A percentile compares a stretch with the other conserved stretches of the same genome.
phyloP scores from a whole-genome alignment of 2,113 vertebrate species.

The Turnix velox region DNA sequence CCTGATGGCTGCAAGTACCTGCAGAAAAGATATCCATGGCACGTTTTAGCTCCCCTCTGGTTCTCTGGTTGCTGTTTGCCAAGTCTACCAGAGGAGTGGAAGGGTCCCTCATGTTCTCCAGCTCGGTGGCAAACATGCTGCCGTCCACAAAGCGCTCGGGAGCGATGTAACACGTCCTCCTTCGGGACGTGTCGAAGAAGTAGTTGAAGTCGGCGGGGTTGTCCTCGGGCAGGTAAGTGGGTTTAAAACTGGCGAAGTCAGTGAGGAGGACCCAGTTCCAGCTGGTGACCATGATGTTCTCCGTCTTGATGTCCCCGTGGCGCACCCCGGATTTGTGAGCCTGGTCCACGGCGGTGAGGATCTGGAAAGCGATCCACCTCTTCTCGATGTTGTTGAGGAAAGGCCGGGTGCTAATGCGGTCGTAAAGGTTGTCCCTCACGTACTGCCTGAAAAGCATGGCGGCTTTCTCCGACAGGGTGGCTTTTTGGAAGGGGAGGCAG shows the following conservation, averaged over 20 bases:
- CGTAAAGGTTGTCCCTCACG: conserved; percentile 94
- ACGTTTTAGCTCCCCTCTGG: conserved; percentile 88
- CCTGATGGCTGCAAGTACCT: conserved; percentile 72
- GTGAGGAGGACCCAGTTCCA: conserved; percentile 99
- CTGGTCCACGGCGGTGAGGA: conserved; percentile 92
- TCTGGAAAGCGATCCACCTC: conserved; percentile 96
- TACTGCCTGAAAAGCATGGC: conserved; percentile 95
- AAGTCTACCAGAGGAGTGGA: conserved; percentile 94
- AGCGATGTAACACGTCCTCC: conserved; percentile 94
- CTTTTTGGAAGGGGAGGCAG: conserved; percentile 94
- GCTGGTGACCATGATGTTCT: conserved; percentile 98
- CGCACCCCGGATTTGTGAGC: conserved; percentile 92
- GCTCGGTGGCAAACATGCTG: conserved; percentile 87
- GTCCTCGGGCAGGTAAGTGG: conserved; percentile 95
- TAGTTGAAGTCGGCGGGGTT: conserved; percentile 99
- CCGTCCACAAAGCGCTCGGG: conserved; percentile 96
- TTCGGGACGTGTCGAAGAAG: conserved; percentile 94
- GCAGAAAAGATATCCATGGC: conserved; percentile 99
- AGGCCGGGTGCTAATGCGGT: conserved; percentile 93
- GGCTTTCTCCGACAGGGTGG: conserved; percentile 88
- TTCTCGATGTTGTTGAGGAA: conserved; percentile 97
- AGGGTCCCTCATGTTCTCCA: conserved; percentile 84
- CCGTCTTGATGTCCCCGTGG: conserved; percentile 96
- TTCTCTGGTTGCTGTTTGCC: conserved; percentile 89
- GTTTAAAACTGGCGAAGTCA: conserved; percentile 97